A percentile compares a stretch with the other conserved stretches of the same genome.
phyloP scores from a whole-genome alignment of 2,888 invertebrate species.

The Diaprepes abbreviatus region DNA sequence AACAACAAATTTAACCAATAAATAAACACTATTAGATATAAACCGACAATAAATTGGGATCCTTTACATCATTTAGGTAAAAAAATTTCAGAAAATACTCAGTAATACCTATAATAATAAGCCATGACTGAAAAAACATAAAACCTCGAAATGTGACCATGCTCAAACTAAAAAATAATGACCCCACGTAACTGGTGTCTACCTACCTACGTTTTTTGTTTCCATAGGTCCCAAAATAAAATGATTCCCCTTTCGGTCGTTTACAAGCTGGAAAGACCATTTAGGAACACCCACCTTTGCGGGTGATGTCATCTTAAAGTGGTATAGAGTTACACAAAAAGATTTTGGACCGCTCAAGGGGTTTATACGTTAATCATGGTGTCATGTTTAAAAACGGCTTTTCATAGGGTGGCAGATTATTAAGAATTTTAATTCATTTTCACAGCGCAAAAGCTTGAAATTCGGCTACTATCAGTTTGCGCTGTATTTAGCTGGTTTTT shows the following conservation, averaged over 20 bases:
- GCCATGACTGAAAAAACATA: no score
- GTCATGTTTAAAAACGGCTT: not conserved
- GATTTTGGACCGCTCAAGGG: slow-evolving; percentile 20
- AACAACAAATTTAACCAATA: no score
- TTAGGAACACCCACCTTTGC: slow-evolving; percentile 25
- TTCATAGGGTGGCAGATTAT: not conserved
- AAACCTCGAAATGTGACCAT: not conserved
- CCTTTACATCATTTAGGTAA: no score
- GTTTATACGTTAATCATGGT: slow-evolving; percentile 18
- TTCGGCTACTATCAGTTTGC: no score
- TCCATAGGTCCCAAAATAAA: slow-evolving; percentile 17
- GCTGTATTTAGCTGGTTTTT: no score
- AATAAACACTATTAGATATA: no score
- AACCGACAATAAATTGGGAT: no score
- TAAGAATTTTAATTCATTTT: no score
- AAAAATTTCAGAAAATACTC: no score
- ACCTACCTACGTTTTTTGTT: slow-evolving; percentile 22
- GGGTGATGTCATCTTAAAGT: slow-evolving; percentile 24
- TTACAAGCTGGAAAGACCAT: slow-evolving; percentile 17
- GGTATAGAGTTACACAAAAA: slow-evolving; percentile 26
- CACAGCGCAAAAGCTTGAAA: no score
- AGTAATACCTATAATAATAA: no score
- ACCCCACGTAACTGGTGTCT: not conserved
- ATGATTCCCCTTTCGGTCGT: slow-evolving; percentile 17
- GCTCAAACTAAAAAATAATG: not conserved